Conservation (phyloP, 2,888 invertebrate genomes). For the Limnephilus rhombicus region DNA sequence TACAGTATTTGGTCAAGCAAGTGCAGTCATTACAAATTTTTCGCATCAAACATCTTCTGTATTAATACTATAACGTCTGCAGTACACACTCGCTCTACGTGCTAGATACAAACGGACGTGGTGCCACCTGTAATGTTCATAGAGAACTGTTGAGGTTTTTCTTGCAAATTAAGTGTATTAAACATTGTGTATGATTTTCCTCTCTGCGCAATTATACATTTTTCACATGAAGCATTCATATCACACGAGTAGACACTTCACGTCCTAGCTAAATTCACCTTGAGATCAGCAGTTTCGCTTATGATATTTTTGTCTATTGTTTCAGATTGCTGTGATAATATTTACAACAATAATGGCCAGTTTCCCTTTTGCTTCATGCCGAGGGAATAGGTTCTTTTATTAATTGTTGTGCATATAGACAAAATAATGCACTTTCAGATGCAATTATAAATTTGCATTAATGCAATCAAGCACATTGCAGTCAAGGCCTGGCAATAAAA, state of each 20-base stretch:
- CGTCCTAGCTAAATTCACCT: slow-evolving; percentile 3
- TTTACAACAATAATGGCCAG: neutral
- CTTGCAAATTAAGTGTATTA: no score
- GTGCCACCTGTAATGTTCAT: no score
- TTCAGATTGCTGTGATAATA: slow-evolving; percentile 3
- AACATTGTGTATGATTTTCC: no score
- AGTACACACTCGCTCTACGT: no score
- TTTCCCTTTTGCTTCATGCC: slow-evolving; percentile 37
- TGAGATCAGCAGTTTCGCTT: slow-evolving; percentile 34
- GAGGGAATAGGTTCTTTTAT: slow-evolving; percentile 27
- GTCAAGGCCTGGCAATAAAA: slow-evolving; percentile 29
- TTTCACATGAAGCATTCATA: neutral
- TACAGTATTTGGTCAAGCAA: no score
- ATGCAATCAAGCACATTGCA: slow-evolving; percentile 25
- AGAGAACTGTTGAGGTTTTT: no score
- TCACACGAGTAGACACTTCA: neutral
- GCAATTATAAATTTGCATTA: slow-evolving; percentile 35
- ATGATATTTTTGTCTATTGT: slow-evolving; percentile 36
- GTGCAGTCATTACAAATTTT: no score
- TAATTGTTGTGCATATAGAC: slow-evolving; percentile 16
- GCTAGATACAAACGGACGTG: no score
- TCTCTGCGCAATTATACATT: neutral
- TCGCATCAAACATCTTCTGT: no score
- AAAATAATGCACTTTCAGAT: slow-evolving; percentile 33
- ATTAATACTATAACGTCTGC: no score